Percentiles rank a stretch among this genome's conserved stretches.
phyloP scores from a whole-genome alignment of 2,113 vertebrate species.

The Colinus virginianus region DNA sequence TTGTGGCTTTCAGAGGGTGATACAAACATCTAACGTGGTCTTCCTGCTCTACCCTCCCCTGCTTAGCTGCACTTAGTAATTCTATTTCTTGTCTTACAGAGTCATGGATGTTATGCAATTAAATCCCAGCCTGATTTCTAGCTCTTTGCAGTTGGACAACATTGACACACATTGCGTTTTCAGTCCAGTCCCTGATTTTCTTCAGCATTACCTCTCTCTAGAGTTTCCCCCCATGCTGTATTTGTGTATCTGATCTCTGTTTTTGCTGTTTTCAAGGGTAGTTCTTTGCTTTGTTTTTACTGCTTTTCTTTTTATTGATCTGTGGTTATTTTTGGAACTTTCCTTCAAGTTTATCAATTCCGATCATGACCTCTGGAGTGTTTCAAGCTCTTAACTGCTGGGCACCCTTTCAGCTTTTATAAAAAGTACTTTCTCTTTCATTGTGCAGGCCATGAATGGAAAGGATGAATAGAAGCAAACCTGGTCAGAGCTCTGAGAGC shows the following conservation, averaged over 20 bases:
- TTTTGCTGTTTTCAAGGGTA: not conserved
- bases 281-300: not conserved
- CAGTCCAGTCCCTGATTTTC: not conserved
- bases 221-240: not conserved
- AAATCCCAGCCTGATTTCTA: not conserved
- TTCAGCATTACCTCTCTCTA: not conserved
- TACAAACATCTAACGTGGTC: rapidly evolving
- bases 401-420: slow-evolving; percentile 36
- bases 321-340: not conserved
- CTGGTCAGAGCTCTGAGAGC: not conserved
- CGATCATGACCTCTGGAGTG: slow-evolving; percentile 7
- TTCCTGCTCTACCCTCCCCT: not conserved
- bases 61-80: not conserved
- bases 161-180: rapidly evolving
- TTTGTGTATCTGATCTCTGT: not conserved
- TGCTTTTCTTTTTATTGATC: slow-evolving; percentile 38
- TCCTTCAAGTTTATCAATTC: slow-evolving; percentile 37
- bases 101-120: not conserved
- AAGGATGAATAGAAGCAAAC: slow-evolving; percentile 22
- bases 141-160: not conserved
- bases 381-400: slow-evolving; percentile 38
- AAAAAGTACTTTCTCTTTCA: slow-evolving; percentile 20
- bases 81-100: not conserved
- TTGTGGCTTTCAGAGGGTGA: not conserved
- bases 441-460: slow-evolving; percentile 16